These are phyloP conservation scores for Hirtodrosophila alboralis DNA, from an alignment of 2,888 invertebrate genomes.

Conservation along the genomic window DNA sequence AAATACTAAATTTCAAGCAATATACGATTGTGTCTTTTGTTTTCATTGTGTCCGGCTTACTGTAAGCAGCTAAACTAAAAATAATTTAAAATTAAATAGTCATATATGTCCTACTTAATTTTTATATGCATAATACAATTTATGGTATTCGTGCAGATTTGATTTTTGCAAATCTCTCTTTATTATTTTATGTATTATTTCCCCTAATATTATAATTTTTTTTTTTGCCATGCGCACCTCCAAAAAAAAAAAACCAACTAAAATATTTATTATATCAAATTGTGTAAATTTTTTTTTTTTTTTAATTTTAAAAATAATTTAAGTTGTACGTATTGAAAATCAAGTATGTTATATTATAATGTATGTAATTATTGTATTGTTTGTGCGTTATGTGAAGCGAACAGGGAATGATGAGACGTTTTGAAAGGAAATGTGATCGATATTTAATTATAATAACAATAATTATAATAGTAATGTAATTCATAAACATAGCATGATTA, in stretches of 20 bases:
- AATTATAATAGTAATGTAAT: slow-evolving; percentile 59
- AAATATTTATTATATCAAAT: slow-evolving; percentile 44
- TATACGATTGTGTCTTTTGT: slow-evolving; percentile 27
- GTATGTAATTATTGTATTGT: slow-evolving; percentile 46
- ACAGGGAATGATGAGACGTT: slow-evolving; percentile 71
- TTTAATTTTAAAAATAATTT: slow-evolving; percentile 33
- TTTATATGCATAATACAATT: slow-evolving; percentile 40
- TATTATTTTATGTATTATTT: slow-evolving; percentile 41
- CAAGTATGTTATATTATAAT: slow-evolving; percentile 43
- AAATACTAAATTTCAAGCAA: slow-evolving; percentile 34
- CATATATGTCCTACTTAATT: slow-evolving; percentile 50
- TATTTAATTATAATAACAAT: slow-evolving; percentile 75
- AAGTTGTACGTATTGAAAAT: slow-evolving; percentile 41
- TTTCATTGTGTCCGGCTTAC: slow-evolving; percentile 32
- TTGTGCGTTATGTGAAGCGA: slow-evolving; percentile 56
- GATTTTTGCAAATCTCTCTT: slow-evolving; percentile 71
- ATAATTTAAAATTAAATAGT: slow-evolving; percentile 42
- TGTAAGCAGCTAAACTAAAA: slow-evolving; percentile 43
- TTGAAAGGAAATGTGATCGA: slow-evolving; percentile 82
- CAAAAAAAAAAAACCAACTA: slow-evolving; percentile 17
- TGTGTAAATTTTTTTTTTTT: slow-evolving; percentile 29
- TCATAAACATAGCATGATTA: slow-evolving; percentile 60
- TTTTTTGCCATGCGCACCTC: slow-evolving; percentile 29
- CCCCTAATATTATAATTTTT: slow-evolving; percentile 30
- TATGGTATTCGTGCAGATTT: slow-evolving; percentile 68